Conservation (phyloP, 2,113 vertebrate species). For the Perognathus longimembris region DNA sequence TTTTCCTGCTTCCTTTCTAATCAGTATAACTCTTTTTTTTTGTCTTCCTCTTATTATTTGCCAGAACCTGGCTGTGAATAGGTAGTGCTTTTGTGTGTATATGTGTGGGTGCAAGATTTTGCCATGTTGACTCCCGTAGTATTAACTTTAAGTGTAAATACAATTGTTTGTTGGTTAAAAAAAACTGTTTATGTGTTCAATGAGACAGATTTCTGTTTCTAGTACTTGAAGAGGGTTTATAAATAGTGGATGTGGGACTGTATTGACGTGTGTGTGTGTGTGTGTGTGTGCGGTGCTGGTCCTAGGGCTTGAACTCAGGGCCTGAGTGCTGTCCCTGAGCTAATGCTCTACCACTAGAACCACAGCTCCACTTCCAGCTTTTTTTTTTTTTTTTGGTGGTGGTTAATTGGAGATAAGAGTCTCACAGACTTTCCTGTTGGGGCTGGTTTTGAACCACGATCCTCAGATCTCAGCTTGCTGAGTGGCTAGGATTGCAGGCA, state of each 20-base stretch:
- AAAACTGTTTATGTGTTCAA: conserved; percentile 14
- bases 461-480: too few relatives aligned
- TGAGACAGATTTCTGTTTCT: conserved; percentile 12
- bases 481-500: too few relatives aligned
- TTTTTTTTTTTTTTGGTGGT: too few relatives aligned
- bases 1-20: conserved; percentile 38
- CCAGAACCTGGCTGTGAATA: conserved; percentile 1
- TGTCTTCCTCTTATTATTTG: not conserved
- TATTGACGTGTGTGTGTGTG: not conserved
- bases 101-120: not conserved
- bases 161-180: not conserved
- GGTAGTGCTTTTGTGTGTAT: not conserved
- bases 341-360: too few relatives aligned
- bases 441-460: too few relatives aligned
- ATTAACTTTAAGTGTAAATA: not conserved
- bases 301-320: too few relatives aligned
- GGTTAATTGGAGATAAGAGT: too few relatives aligned
- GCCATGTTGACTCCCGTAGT: not conserved
- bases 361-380: too few relatives aligned
- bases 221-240: not conserved
- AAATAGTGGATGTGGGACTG: conserved; percentile 37
- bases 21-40: not conserved
- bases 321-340: too few relatives aligned
- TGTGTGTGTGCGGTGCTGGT: too few relatives aligned
- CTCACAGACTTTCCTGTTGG: too few relatives aligned